Percentiles rank a stretch among this genome's conserved stretches.
Conservation (phyloP, 2,888 invertebrate species). For the Tipula helvola region DNA sequence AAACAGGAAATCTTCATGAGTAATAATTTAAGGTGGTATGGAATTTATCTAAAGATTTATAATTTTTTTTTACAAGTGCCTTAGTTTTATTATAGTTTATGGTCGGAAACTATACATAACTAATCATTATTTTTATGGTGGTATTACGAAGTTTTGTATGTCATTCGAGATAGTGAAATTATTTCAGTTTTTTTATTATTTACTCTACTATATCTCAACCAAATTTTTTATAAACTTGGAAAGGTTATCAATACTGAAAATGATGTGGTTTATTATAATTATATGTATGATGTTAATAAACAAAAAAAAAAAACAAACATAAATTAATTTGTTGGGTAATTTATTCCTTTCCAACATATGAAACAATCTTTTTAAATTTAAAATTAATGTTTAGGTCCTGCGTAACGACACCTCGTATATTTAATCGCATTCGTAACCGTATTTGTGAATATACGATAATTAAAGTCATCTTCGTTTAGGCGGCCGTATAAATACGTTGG, state of each 20-base stretch:
- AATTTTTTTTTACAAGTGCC: neutral
- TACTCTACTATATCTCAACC: neutral
- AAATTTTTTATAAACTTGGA: neutral
- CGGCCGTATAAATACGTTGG: slow-evolving; percentile 48
- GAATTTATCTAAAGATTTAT: neutral
- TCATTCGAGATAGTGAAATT: neutral
- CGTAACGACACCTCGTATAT: neutral
- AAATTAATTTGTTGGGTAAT: neutral
- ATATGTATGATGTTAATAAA: neutral
- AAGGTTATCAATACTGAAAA: neutral
- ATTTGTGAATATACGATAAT: slow-evolving; percentile 8
- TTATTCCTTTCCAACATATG: neutral
- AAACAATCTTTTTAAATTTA: neutral
- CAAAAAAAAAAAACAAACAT: neutral
- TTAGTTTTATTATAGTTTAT: neutral
- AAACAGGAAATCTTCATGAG: neutral
- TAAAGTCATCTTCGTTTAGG: neutral
- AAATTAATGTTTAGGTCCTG: neutral
- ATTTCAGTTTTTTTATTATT: neutral
- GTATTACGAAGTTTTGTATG: neutral
- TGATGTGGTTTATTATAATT: neutral
- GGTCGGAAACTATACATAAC: too few relatives aligned
- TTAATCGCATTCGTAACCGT: neutral
- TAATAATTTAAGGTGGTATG: neutral
- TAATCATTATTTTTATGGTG: too few relatives aligned